These are phyloP conservation scores for Campoplex nolae DNA, from an alignment of 2,888 invertebrate species.

Conservation along the genomic window DNA sequence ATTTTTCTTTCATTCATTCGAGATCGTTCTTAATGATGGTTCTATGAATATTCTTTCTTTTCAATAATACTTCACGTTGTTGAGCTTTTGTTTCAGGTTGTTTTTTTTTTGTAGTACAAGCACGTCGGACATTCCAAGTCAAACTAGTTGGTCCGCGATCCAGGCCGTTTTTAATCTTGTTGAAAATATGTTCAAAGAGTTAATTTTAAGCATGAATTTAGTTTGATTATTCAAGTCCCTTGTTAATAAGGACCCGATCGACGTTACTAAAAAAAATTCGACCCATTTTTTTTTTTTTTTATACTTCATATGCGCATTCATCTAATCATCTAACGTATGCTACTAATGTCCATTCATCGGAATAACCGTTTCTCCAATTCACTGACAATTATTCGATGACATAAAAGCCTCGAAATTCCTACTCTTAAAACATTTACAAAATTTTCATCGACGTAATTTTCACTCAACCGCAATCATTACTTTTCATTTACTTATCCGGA, in stretches of 20 bases:
- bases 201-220: background rate
- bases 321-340: background rate
- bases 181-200: background rate
- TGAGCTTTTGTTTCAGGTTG: background rate
- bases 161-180: no score
- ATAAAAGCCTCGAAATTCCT: background rate
- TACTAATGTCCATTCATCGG: background rate
- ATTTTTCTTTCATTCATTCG: background rate
- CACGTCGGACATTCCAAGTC: background rate
- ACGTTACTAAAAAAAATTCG: background rate
- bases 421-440: no score
- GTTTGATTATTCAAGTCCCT: no score
- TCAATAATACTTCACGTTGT: background rate
- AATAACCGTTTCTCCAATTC: background rate
- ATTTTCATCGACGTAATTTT: background rate
- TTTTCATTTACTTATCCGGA: background rate
- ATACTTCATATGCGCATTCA: no score
- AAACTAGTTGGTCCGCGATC: no score
- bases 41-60: background rate
- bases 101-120: background rate
- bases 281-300: background rate
- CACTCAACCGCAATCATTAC: background rate
- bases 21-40: background rate
- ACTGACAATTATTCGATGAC: background rate
- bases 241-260: no score